Percentiles rank a stretch among this genome's conserved stretches.
phyloP scores from a whole-genome alignment of 1,140 invertebrate genomes.

The Idris sp. region DNA sequence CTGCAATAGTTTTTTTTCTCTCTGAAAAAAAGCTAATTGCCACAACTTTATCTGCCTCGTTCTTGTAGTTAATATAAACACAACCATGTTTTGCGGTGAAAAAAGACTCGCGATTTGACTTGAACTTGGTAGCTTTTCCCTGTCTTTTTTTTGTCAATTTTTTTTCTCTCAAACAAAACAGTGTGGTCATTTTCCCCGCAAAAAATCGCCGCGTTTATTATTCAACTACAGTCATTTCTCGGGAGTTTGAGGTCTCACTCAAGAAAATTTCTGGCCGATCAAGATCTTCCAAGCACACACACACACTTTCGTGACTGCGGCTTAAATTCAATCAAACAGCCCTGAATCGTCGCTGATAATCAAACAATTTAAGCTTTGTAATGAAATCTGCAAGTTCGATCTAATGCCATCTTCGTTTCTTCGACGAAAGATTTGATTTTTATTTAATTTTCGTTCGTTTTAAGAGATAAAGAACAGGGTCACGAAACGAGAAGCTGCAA shows the following conservation, averaged over 20 bases:
- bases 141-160: no score
- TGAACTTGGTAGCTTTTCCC: constrained; percentile 29
- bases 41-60: constrained; percentile 10
- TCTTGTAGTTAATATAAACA: constrained; percentile 44
- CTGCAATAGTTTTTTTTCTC: neutral
- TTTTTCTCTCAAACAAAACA: no score
- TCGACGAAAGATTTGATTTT: constrained; percentile 7
- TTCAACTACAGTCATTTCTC: constrained; percentile 43
- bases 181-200: no score
- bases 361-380: constrained; percentile 14
- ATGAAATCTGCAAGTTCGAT: constrained; percentile 16
- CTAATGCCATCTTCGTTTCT: constrained; percentile 29
- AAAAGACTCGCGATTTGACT: constrained; percentile 10
- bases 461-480: constrained; percentile 38
- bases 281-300: constrained; percentile 12
- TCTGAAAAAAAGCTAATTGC: no score
- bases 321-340: constrained; percentile 39
- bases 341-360: constrained; percentile 42
- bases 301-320: constrained; percentile 48
- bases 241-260: constrained; percentile 44
- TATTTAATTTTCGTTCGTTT: no score
- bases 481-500: constrained; percentile 48
- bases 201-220: constrained; percentile 39
- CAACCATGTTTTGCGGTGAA: constrained; percentile 35
- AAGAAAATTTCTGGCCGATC: no score